These are phyloP conservation scores for Antennarius striatus DNA, from an alignment of 2,113 vertebrate species.

Conservation along the genomic window DNA sequence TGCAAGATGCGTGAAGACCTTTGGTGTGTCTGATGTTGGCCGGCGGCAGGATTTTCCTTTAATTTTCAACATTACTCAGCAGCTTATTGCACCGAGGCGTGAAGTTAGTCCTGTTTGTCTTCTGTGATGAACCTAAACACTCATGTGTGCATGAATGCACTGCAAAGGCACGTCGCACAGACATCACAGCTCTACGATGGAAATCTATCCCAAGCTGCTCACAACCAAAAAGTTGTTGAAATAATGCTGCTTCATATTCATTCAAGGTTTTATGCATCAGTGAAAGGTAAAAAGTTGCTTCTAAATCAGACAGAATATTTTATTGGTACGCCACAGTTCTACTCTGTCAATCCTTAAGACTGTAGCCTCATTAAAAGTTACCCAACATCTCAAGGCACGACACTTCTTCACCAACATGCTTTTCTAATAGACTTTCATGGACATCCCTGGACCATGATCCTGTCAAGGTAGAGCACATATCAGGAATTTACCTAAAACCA, in stretches of 20 bases:
- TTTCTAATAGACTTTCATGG: constrained; percentile 39
- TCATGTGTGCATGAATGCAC: neutral
- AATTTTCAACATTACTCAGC: constrained; percentile 16
- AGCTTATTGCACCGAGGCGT: constrained; percentile 34
- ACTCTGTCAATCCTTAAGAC: constrained; percentile 50
- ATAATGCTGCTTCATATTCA: too few relatives aligned
- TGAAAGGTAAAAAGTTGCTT: too few relatives aligned
- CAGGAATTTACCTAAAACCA: constrained; percentile 28
- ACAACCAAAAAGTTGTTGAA: too few relatives aligned
- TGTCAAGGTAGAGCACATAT: constrained; percentile 26
- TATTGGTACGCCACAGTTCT: constrained; percentile 31
- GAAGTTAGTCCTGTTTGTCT: constrained; percentile 13
- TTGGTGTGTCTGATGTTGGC: constrained; percentile 16
- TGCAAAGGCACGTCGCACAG: constrained; percentile 1
- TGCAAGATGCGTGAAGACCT: constrained; percentile 18
- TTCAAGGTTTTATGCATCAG: too few relatives aligned
- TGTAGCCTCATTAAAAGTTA: constrained; percentile 61
- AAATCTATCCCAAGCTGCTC: too few relatives aligned
- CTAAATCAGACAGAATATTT: too few relatives aligned
- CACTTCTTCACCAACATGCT: constrained; percentile 26
- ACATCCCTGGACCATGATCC: constrained; percentile 30
- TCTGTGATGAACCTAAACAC: constrained; percentile 38
- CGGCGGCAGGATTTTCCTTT: constrained; percentile 26
- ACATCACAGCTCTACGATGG: neutral
- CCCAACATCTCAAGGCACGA: constrained; percentile 59